Evolutionary conservation across 2,113 vertebrate species (phyloP), one percentile per base, ranked within the genome.

Genomic region (Poecile atricapillus): DNA sequence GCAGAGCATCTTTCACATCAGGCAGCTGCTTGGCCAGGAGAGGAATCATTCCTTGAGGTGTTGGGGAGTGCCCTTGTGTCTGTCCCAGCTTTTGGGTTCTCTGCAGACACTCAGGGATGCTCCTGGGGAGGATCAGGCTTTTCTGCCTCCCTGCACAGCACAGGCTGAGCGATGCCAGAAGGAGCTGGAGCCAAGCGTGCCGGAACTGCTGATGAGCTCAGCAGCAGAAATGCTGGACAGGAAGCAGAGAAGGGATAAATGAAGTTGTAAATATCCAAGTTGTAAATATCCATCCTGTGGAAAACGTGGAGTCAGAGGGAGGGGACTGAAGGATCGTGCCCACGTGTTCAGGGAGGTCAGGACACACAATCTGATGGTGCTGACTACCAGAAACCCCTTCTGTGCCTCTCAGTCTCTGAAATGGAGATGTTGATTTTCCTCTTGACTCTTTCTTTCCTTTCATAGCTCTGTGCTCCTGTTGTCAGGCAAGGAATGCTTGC

Each of bases 151-250:
- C 77, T 46, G 28, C 18, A 3, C 17, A 6, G 2, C 49, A 47
- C 33, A 4, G 35, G 23, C 60, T 76, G 75, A n/a, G n/a, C 73
- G 70, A 37, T 86, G 76, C 43, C 47, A 71, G 23, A 8, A 13
- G 27, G 68, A 90, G 78, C 71, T 55, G 63, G 24, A 90, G 83
- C 88, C 90, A 88, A 41, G 58, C 41, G 11, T 87, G 89, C 55
- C 84, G 83, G 81, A 73, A n/a, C 22, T 89, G 80, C 94, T 74
- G 59, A 9, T 70, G 90, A 95, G 83, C 89, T 94, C 64, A 94
- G 79, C 90, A 83, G 90, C 59, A 19, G 76, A 33, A 67, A 20
- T 70, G 62, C n/a, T 81, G 83, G 43, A 17, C 59, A 92, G 94
- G 83, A 87, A 47, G 52, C 83, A 87, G 47, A 37, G 49, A 6